Conservation (phyloP, 2,888 invertebrate species). For the Xestia xanthographa region DNA sequence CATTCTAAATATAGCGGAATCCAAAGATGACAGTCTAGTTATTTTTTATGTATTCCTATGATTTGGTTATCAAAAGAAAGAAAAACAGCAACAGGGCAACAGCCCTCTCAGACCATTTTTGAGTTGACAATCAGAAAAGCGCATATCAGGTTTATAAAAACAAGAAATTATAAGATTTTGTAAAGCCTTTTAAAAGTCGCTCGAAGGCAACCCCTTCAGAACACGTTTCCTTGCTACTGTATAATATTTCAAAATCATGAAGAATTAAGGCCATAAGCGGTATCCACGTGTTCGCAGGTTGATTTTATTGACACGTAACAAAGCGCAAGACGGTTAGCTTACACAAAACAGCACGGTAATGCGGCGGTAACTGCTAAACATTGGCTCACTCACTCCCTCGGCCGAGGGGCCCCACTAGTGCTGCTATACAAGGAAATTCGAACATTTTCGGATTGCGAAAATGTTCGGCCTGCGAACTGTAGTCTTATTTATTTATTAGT, state of each 20-base stretch:
- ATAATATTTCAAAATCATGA: background rate
- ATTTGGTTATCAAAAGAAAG: background rate
- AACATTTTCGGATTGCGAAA: constrained; percentile 5
- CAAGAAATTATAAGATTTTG: background rate
- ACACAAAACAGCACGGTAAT: constrained; percentile 59
- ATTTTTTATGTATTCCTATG: background rate
- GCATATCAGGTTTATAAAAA: background rate
- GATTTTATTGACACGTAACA: constrained; percentile 57
- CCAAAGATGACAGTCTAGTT: background rate
- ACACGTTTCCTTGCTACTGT: background rate
- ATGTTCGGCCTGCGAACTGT: background rate
- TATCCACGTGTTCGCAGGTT: constrained; percentile 24
- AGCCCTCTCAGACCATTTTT: too few species aligned
- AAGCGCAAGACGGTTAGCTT: constrained; percentile 55
- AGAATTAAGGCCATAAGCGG: background rate
- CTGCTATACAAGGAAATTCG: constrained; percentile 22
- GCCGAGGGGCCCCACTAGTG: constrained; percentile 61
- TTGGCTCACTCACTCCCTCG: constrained; percentile 56
- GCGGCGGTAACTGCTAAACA: constrained; percentile 60
- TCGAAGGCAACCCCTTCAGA: too few species aligned
- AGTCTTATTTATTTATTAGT: background rate
- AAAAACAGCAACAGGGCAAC: background rate
- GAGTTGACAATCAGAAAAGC: background rate
- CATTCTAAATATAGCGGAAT: background rate
- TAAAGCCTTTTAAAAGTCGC: background rate